Percentiles rank a stretch among this genome's conserved stretches.
Conservation (phyloP, 1,140 invertebrate species). For the Pseudomyrmex flavicornis region DNA sequence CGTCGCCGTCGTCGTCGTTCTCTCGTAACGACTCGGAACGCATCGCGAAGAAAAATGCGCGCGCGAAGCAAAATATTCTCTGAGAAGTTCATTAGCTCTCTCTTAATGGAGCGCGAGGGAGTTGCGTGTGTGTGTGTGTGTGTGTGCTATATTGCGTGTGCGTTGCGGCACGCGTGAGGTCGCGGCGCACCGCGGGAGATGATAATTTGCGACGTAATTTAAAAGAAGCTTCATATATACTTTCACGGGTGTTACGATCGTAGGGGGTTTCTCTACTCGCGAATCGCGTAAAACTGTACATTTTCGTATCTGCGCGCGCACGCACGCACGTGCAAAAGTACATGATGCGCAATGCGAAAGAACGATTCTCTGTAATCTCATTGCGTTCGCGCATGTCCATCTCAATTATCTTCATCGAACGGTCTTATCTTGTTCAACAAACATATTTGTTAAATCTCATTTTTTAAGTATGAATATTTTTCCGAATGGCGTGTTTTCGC, state of each 20-base stretch:
- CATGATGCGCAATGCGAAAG: neutral
- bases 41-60: slow-evolving; percentile 44
- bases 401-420: slow-evolving; percentile 33
- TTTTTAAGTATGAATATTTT: no score
- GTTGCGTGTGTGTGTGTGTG: slow-evolving; percentile 65
- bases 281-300: slow-evolving; percentile 55
- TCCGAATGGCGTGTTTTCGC: no score
- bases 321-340: neutral
- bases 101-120: slow-evolving; percentile 61
- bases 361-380: slow-evolving; percentile 5
- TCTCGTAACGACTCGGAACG: slow-evolving; percentile 46
- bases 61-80: slow-evolving; percentile 17
- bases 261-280: slow-evolving; percentile 40
- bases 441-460: neutral
- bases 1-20: slow-evolving; percentile 42
- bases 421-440: neutral
- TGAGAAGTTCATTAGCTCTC: slow-evolving; percentile 65
- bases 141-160: slow-evolving; percentile 25
- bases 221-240: slow-evolving; percentile 47
- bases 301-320: slow-evolving; percentile 11
- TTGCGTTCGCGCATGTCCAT: slow-evolving; percentile 9
- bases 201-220: slow-evolving; percentile 66
- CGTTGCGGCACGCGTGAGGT: slow-evolving; percentile 62
- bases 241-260: slow-evolving; percentile 62
- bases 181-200: slow-evolving; percentile 53